phyloP scores from a whole-genome alignment of 2,113 vertebrate species.

The Mandrillus leucophaeus region DNA sequence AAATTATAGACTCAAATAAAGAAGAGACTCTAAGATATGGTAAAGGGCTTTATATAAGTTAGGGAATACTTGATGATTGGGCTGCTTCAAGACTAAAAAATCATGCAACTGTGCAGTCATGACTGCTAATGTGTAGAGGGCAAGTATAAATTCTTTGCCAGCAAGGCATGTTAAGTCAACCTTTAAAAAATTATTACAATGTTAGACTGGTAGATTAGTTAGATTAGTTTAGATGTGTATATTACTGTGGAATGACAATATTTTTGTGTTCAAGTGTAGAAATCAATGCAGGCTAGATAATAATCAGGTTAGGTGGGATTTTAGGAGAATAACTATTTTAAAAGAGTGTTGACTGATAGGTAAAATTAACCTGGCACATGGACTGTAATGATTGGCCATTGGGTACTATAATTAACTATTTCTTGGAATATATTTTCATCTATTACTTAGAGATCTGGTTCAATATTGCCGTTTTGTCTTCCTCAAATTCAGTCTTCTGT shows the following conservation, averaged over 20 bases:
- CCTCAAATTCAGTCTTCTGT: background rate
- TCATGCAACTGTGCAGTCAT: background rate
- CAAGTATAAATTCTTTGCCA: background rate
- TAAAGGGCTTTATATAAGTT: background rate
- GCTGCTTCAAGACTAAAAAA: background rate
- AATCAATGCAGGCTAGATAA: background rate
- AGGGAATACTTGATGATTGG: background rate
- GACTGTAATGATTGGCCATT: background rate
- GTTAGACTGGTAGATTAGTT: background rate
- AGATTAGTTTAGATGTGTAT: background rate
- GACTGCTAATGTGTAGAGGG: background rate
- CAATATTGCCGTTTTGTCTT: background rate
- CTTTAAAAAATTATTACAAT: background rate
- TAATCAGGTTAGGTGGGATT: background rate
- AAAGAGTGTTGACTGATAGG: background rate
- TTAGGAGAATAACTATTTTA: background rate
- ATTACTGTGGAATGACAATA: background rate
- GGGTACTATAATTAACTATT: background rate
- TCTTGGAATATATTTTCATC: background rate
- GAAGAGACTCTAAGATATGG: slow-evolving; percentile 19
- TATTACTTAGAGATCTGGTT: background rate
- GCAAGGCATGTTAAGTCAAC: background rate
- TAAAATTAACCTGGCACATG: background rate
- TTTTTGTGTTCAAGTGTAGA: background rate
- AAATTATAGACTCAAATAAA: background rate